A percentile compares a stretch with the other conserved stretches of the same genome.
phyloP scores from a whole-genome alignment of 2,797 vertebrate species.

The Paramormyrops hopkinsi region DNA sequence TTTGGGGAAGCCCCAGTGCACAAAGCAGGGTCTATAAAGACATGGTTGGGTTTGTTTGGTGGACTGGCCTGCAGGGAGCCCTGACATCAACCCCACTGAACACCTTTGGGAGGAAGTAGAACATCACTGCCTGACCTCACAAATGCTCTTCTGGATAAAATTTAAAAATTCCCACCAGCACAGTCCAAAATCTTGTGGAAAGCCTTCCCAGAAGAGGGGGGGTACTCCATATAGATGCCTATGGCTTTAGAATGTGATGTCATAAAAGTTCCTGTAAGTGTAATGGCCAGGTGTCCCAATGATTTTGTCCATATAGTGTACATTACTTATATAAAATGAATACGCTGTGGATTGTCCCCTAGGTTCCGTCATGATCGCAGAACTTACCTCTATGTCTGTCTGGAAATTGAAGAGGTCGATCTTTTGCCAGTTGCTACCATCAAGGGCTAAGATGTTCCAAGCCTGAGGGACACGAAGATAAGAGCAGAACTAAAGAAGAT shows the following conservation, averaged over 20 bases:
- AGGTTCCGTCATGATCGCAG: neutral
- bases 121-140: neutral
- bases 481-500: neutral
- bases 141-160: neutral
- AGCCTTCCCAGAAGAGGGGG: neutral
- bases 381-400: slow-evolving; percentile 87
- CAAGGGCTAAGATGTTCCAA: slow-evolving; percentile 90
- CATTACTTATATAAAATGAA: neutral
- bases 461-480: slow-evolving; percentile 58
- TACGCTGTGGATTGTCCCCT: neutral
- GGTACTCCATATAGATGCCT: neutral
- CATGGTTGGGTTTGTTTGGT: too few species aligned
- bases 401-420: slow-evolving; percentile 97
- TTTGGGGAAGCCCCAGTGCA: neutral
- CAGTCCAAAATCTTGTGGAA: neutral
- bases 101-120: neutral
- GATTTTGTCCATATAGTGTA: neutral
- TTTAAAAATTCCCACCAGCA: neutral
- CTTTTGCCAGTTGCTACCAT: slow-evolving; percentile 97
- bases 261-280: neutral
- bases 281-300: neutral
- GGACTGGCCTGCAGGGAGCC: neutral
- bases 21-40: neutral
- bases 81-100: neutral
- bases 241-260: neutral